A percentile compares a stretch with the other conserved stretches of the same genome.
These are phyloP conservation scores for Pseudocheirus occidentalis DNA, from an alignment of 2,797 vertebrate species.

Conservation along the genomic window DNA sequence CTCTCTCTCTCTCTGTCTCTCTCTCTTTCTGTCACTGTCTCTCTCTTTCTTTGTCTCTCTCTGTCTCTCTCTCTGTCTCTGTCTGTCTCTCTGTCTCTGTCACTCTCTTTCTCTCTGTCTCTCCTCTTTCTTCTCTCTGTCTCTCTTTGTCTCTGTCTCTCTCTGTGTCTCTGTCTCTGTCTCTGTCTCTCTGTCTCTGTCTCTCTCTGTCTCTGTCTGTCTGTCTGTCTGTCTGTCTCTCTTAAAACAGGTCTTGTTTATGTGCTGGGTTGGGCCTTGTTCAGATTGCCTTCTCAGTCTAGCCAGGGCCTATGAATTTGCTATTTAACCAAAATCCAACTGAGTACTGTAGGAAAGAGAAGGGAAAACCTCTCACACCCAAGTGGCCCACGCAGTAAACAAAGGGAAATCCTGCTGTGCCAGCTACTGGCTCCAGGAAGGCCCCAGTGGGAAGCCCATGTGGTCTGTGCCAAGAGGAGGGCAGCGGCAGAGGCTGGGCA, in stretches of 20 bases:
- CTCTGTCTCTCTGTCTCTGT: too few species aligned
- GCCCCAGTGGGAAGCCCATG: slow-evolving; percentile 58
- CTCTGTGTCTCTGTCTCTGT: too few species aligned
- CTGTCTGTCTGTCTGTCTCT: background rate
- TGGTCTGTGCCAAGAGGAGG: slow-evolving; percentile 71
- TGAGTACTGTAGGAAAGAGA: slow-evolving; percentile 70
- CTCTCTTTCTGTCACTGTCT: background rate
- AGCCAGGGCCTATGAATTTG: slow-evolving; percentile 64
- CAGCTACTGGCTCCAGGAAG: slow-evolving; percentile 76
- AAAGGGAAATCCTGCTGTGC: slow-evolving; percentile 77
- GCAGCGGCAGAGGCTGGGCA: slow-evolving; percentile 75
- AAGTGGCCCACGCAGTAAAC: slow-evolving; percentile 72
- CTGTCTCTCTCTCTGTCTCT: too few species aligned
- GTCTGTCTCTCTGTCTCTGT: background rate
- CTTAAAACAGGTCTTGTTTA: slow-evolving; percentile 46
- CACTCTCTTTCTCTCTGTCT: too few species aligned
- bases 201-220: too few species aligned
- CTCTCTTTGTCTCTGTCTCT: background rate
- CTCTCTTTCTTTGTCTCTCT: background rate
- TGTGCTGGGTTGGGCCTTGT: slow-evolving; percentile 56
- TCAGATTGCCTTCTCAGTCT: slow-evolving; percentile 65
- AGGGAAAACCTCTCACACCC: slow-evolving; percentile 79
- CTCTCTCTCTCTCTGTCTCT: too few species aligned
- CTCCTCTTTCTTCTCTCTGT: too few species aligned
- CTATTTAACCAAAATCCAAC: slow-evolving; percentile 74